Evolutionary conservation across 2,888 invertebrate genomes (phyloP).

Genomic region (Epistrophe eligans): DNA sequence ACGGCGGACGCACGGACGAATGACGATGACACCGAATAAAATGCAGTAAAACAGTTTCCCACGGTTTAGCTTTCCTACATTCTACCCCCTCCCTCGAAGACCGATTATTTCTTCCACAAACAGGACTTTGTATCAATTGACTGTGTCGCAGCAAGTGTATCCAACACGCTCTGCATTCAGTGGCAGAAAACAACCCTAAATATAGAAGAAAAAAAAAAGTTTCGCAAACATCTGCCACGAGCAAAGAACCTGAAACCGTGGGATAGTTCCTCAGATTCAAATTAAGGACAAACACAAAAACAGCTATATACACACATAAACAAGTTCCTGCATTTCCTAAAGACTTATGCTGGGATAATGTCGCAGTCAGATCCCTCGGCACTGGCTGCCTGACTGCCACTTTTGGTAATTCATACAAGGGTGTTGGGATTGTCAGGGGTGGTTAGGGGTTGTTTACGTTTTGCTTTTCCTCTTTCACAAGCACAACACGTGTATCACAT

Average conservation of each 20-base stretch:
- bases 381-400: not conserved
- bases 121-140: conserved; percentile 61
- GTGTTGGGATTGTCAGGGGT: conserved; percentile 29
- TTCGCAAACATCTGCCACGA: conserved; percentile 69
- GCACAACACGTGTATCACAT: conserved; percentile 52
- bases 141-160: conserved; percentile 69
- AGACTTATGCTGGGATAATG: conserved; percentile 8
- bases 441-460: conserved; percentile 58
- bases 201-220: conserved; percentile 36
- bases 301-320: conserved; percentile 28
- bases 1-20: not conserved
- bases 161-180: conserved; percentile 45
- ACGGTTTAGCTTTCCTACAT: conserved; percentile 52
- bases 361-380: conserved; percentile 38
- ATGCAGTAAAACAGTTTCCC: conserved; percentile 60
- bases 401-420: not conserved
- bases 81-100: not conserved
- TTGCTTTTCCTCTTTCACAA: conserved; percentile 27
- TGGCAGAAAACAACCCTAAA: conserved; percentile 59
- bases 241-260: conserved; percentile 69
- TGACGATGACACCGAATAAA: conserved; percentile 5
- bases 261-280: conserved; percentile 69
- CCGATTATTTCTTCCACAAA: conserved; percentile 39
- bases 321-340: conserved; percentile 13
- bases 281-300: conserved; percentile 56